Conservation (phyloP, 2,113 vertebrate genomes). For the Heteronetta atricapilla region DNA sequence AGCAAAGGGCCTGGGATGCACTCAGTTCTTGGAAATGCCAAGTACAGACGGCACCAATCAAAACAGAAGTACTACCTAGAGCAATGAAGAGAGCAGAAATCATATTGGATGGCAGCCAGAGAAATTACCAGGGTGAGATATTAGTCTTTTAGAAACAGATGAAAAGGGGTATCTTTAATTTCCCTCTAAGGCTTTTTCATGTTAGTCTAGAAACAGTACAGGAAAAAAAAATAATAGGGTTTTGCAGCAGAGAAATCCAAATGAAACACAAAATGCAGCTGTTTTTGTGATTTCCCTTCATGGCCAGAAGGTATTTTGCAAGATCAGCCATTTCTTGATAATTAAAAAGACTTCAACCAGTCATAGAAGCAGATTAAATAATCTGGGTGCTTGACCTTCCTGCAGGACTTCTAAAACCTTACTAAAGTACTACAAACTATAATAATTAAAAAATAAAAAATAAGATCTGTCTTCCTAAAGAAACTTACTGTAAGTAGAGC, state of each 20-base stretch:
- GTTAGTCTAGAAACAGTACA: background rate
- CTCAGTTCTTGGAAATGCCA: background rate
- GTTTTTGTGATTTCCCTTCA: background rate
- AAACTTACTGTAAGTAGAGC: too few species aligned
- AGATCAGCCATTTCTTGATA: constrained; percentile 1
- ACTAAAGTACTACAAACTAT: background rate
- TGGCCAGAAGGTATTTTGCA: constrained; percentile 13
- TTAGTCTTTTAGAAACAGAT: background rate
- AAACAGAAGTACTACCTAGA: background rate
- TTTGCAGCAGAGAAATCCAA: background rate
- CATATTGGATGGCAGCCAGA: background rate
- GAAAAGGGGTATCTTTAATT: background rate
- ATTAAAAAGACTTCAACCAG: constrained; percentile 9
- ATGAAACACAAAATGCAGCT: constrained; percentile 7
- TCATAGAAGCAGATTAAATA: background rate
- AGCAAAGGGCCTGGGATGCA: background rate
- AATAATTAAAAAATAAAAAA: too few species aligned
- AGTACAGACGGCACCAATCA: background rate
- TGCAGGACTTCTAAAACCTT: background rate
- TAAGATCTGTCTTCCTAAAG: too few species aligned
- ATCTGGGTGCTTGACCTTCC: background rate
- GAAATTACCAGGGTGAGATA: background rate
- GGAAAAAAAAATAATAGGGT: background rate
- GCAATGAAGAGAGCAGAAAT: background rate
- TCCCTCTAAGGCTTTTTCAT: background rate